A percentile compares a stretch with the other conserved stretches of the same genome.
Evolutionary conservation across 1,140 invertebrate genomes (phyloP).

Genomic region (Periplaneta americana): DNA sequence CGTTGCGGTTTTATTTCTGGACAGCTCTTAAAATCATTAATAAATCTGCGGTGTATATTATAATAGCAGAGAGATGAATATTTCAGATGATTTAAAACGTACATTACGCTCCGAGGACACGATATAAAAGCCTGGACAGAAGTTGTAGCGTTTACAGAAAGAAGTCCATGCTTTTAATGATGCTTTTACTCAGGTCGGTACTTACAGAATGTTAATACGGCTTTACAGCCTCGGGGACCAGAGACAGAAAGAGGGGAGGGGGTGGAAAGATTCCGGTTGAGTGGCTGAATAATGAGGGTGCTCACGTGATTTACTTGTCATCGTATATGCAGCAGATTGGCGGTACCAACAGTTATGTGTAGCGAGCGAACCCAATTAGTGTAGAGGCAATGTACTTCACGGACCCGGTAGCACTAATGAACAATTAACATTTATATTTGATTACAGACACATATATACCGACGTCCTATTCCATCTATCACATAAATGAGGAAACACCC

Average conservation of each 20-base stretch:
- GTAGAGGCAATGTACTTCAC: neutral
- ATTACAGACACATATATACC: neutral
- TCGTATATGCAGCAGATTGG: neutral
- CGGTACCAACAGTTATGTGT: neutral
- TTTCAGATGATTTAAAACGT: too few relatives aligned
- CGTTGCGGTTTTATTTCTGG: too few relatives aligned
- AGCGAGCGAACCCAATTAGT: neutral
- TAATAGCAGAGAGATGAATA: too few relatives aligned
- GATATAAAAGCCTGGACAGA: too few relatives aligned
- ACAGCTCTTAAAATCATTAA: too few relatives aligned
- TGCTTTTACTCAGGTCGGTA: too few relatives aligned
- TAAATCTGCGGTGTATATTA: too few relatives aligned
- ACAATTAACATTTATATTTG: neutral
- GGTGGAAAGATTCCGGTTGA: neutral
- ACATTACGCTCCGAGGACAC: too few relatives aligned
- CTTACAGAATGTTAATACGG: neutral
- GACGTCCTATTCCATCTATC: neutral
- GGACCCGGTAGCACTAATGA: neutral
- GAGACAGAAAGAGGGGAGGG: too few relatives aligned
- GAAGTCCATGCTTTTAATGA: too few relatives aligned
- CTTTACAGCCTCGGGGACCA: neutral
- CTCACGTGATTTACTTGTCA: neutral
- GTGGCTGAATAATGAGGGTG: neutral
- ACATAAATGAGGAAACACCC: neutral
- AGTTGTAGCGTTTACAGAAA: too few relatives aligned